Conservation (phyloP, 2,113 vertebrate genomes). For the Stegostoma tigrinum region DNA sequence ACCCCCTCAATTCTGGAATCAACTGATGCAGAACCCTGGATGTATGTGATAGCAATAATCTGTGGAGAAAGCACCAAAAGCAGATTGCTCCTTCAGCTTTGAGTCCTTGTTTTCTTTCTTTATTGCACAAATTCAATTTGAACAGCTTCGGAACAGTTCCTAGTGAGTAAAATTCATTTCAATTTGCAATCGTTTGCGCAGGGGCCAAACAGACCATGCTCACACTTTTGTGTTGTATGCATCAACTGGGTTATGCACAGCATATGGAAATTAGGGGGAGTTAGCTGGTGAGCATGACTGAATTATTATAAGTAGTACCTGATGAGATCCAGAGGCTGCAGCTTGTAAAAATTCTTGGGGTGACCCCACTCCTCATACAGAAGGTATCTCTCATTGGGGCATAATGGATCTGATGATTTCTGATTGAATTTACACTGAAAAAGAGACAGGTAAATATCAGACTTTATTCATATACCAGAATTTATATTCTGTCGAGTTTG, state of each 20-base stretch:
- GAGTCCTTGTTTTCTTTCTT: not conserved
- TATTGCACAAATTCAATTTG: not conserved
- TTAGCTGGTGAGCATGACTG: too few species aligned
- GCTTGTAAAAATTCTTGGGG: conserved; percentile 82
- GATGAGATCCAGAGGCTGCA: conserved; percentile 82
- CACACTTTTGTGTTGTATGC: too few species aligned
- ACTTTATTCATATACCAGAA: not conserved
- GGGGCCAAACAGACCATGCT: too few species aligned
- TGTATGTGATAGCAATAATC: not conserved
- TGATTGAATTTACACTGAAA: conserved; percentile 68
- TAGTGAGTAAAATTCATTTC: too few species aligned
- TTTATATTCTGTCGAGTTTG: not conserved
- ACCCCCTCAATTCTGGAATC: too few species aligned
- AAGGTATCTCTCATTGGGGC: conserved; percentile 72
- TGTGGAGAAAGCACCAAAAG: not conserved
- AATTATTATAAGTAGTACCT: conserved; percentile 57
- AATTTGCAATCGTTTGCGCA: too few species aligned
- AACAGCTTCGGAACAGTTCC: too few species aligned
- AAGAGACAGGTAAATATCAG: conserved; percentile 39
- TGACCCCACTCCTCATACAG: conserved; percentile 84
- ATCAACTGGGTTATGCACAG: too few species aligned
- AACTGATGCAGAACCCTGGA: too few species aligned
- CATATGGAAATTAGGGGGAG: too few species aligned
- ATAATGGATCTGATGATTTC: conserved; percentile 58
- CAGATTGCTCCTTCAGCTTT: not conserved